These are phyloP conservation scores for Tenthredo mesomela DNA, from an alignment of 2,888 invertebrate genomes.

Conservation along the genomic window DNA sequence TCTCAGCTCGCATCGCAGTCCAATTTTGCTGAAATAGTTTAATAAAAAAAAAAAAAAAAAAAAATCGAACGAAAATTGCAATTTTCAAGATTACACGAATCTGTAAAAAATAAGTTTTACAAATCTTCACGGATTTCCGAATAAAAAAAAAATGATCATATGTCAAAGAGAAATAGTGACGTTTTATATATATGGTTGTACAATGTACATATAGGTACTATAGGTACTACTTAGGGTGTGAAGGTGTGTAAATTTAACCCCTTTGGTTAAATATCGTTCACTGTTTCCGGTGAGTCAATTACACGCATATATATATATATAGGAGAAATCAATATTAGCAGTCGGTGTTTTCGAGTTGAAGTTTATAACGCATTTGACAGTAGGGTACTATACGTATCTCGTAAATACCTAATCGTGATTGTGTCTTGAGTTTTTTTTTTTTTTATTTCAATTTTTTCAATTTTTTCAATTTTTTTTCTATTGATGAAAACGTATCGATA, in stretches of 20 bases:
- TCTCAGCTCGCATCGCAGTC: background rate
- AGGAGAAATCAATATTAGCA: background rate
- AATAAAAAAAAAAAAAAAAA: too few relatives aligned
- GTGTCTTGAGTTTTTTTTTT: background rate
- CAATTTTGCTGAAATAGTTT: too few relatives aligned
- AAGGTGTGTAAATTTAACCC: background rate
- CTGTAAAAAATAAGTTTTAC: too few relatives aligned
- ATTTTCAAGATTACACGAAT: too few relatives aligned
- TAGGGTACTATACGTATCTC: background rate
- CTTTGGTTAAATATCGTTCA: background rate
- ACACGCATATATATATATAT: background rate
- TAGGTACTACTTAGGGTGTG: background rate
- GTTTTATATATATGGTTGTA: too few relatives aligned
- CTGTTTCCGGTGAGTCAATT: constrained; percentile 20
- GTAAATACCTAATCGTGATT: too few relatives aligned
- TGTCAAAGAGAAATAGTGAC: too few relatives aligned
- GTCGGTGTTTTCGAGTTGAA: background rate
- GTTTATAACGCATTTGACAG: background rate
- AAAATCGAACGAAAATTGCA: too few relatives aligned
- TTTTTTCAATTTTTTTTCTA: too few relatives aligned
- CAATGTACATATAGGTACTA: too few relatives aligned
- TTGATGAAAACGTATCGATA: background rate
- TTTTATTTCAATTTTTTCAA: background rate
- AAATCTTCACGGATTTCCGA: too few relatives aligned
- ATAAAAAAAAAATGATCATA: too few relatives aligned